These are phyloP conservation scores for Rhinogobio ventralis DNA, from an alignment of 2,797 vertebrate species.

Conservation along the genomic window DNA sequence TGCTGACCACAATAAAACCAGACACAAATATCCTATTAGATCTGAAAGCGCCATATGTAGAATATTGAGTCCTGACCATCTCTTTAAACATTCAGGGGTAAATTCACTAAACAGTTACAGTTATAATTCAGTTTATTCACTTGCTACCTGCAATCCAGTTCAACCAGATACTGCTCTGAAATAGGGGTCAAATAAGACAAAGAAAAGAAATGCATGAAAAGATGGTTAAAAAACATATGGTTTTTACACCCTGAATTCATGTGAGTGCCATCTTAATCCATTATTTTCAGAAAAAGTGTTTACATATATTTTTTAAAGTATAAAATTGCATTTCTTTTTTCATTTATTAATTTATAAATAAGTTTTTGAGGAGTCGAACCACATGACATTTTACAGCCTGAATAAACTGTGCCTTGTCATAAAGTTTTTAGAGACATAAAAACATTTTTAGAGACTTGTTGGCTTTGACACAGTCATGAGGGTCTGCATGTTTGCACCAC, in stretches of 20 bases:
- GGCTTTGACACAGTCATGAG: not conserved
- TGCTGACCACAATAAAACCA: constrained; percentile 43
- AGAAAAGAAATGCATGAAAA: not conserved
- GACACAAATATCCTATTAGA: constrained; percentile 32
- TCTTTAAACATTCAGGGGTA: constrained; percentile 35
- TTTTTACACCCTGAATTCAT: not conserved
- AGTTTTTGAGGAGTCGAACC: not conserved
- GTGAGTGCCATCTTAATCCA: not conserved
- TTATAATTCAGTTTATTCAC: not conserved
- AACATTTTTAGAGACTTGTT: not conserved
- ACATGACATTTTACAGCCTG: not conserved
- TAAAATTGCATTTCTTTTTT: not conserved
- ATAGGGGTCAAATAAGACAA: not conserved
- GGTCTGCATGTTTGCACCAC: not conserved
- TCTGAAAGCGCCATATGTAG: not conserved
- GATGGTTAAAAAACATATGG: not conserved
- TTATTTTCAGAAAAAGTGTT: too few relatives aligned
- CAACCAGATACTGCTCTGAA: not conserved
- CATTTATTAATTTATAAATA: not conserved
- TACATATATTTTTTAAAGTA: not conserved
- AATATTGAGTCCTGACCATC: constrained; percentile 41
- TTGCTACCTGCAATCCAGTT: not conserved
- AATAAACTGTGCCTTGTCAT: not conserved
- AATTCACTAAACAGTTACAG: not conserved
- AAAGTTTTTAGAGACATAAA: not conserved